These are phyloP conservation scores for Drosophila elegans DNA, from an alignment of 1,140 invertebrate genomes.

Conservation along the genomic window DNA sequence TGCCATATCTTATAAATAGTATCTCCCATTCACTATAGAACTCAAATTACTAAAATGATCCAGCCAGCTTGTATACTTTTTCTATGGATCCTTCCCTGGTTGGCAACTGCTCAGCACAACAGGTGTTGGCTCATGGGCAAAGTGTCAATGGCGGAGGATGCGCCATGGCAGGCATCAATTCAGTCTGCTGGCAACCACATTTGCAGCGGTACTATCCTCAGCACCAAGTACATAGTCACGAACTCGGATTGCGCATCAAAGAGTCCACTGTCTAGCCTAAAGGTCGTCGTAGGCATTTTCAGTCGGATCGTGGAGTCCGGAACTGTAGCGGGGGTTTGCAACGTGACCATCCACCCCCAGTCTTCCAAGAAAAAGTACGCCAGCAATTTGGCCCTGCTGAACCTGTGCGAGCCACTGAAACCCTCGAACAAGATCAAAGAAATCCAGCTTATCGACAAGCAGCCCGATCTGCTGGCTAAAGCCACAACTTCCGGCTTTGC, in stretches of 20 bases:
- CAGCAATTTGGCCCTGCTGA: background rate
- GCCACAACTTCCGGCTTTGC: background rate
- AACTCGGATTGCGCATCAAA: background rate
- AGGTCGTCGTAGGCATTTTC: background rate
- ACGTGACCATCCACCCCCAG: background rate
- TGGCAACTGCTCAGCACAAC: rapidly evolving
- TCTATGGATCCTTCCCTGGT: background rate
- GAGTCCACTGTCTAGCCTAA: background rate
- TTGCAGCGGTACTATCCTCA: background rate
- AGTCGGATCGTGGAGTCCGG: too few species aligned
- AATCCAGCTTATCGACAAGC: background rate
- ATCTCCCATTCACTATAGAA: too few species aligned
- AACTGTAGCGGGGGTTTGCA: background rate
- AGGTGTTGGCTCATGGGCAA: background rate
- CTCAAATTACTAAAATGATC: background rate
- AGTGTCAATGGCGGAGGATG: background rate
- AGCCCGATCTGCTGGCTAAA: background rate
- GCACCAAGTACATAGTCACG: background rate
- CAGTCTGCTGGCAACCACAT: too few species aligned
- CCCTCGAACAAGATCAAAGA: background rate
- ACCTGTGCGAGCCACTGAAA: background rate
- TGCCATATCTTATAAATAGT: background rate
- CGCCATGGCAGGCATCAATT: background rate
- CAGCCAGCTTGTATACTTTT: background rate
- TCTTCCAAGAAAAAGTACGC: background rate